Evolutionary conservation across 2,797 vertebrate genomes (phyloP).

Genomic region (Bryconaethiops microstoma): DNA sequence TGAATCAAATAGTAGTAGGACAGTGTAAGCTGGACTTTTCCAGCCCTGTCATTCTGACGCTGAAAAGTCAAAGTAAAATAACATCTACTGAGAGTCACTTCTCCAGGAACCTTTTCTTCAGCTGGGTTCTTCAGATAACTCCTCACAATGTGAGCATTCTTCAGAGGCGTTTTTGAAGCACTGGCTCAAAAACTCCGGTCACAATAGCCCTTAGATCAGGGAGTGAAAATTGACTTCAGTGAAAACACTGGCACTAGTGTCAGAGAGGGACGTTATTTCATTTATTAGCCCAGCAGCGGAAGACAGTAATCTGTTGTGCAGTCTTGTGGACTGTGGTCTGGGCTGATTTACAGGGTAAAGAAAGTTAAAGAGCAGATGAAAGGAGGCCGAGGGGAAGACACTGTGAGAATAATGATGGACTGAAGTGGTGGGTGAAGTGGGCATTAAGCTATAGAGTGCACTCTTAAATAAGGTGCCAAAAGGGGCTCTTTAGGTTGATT

Average conservation of each 20-base stretch:
- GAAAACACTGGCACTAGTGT: neutral
- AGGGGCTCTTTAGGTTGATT: neutral
- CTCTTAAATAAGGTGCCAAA: neutral
- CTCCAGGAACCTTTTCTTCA: conserved; percentile 7
- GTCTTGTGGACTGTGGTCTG: conserved; percentile 26
- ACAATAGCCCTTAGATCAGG: neutral
- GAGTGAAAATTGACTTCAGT: neutral
- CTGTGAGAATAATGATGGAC: neutral
- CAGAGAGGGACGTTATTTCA: neutral
- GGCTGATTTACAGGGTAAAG: conserved; percentile 24
- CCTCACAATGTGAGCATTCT: neutral
- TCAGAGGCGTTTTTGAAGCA: neutral
- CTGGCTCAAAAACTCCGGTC: neutral
- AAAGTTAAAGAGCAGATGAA: conserved; percentile 15
- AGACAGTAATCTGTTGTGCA: neutral
- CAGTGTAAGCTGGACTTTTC: neutral
- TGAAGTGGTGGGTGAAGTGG: conserved; percentile 1
- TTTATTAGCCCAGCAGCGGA: neutral
- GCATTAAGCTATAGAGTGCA: neutral
- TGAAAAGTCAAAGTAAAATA: neutral
- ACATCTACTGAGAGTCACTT: neutral
- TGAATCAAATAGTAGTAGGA: neutral
- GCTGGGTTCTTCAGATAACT: neutral
- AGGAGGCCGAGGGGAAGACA: neutral
- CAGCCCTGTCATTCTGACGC: conserved; percentile 10